Percentiles rank a stretch among this genome's conserved stretches.
Conservation (phyloP, 2,113 vertebrate species). For the Hymenochirus boettgeri region DNA sequence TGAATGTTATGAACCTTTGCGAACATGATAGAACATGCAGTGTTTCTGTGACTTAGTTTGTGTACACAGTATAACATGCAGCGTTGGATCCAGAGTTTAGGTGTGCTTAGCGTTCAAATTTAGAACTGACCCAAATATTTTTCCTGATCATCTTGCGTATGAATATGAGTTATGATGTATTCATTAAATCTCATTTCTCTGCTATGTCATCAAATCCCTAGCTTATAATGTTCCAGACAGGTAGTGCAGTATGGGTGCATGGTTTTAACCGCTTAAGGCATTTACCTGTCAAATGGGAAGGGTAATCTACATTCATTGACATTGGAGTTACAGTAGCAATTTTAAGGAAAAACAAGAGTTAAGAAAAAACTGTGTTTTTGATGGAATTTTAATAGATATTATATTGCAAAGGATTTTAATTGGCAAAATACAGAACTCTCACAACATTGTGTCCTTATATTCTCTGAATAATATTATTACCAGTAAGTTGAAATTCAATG, state of each 20-base stretch:
- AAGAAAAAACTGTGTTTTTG: conserved; percentile 11
- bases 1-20: conserved; percentile 12
- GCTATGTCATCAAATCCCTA: conserved; percentile 32
- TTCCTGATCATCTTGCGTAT: conserved; percentile 47
- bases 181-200: conserved; percentile 51
- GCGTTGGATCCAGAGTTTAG: neutral
- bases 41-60: neutral
- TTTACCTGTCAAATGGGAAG: conserved; percentile 42
- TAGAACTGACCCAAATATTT: neutral
- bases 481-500: too few species aligned
- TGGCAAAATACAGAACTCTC: conserved; percentile 34
- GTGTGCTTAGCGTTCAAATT: neutral
- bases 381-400: conserved; percentile 24
- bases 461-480: neutral
- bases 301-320: conserved; percentile 28
- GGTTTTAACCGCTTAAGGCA: conserved; percentile 42
- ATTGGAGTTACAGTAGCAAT: conserved; percentile 37
- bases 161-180: conserved; percentile 30
- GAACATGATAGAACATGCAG: conserved; percentile 10
- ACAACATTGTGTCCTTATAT: neutral
- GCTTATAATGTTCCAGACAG: conserved; percentile 48
- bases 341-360: conserved; percentile 7
- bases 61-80: neutral
- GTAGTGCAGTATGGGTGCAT: conserved; percentile 41
- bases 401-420: conserved; percentile 32